Evolutionary conservation across 2,113 vertebrate genomes (phyloP).

Genomic region (Cettia cetti): DNA sequence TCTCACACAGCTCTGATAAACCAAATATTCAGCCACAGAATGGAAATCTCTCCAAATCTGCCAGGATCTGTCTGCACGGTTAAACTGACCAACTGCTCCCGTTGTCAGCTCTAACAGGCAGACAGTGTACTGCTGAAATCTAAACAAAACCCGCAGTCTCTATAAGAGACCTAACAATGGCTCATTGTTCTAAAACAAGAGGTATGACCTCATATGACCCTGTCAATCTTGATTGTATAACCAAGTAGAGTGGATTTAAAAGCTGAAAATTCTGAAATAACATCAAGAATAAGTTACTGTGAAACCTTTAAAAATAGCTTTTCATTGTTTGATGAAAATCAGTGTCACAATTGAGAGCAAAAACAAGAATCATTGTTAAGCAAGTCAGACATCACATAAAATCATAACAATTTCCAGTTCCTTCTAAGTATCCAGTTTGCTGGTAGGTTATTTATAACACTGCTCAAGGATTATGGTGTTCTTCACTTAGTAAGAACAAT

Average conservation of each 20-base stretch:
- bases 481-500: not conserved
- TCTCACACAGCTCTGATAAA: not conserved
- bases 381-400: not conserved
- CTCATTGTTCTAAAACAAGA: constrained; percentile 66
- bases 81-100: constrained; percentile 23
- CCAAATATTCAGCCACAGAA: constrained; percentile 3
- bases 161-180: constrained; percentile 53
- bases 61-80: constrained; percentile 29
- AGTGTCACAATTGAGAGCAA: not conserved
- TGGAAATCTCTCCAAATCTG: not conserved
- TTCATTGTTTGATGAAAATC: constrained; percentile 20
- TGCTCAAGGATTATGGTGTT: not conserved
- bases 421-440: not conserved
- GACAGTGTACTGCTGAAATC: constrained; percentile 60
- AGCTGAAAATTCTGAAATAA: constrained; percentile 46
- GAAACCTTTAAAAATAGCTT: constrained; percentile 41
- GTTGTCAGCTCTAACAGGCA: constrained; percentile 55
- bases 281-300: constrained; percentile 18
- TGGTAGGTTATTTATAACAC: not conserved
- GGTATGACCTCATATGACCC: constrained; percentile 59
- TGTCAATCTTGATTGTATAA: constrained; percentile 45
- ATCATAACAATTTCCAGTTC: not conserved
- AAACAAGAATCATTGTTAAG: not conserved
- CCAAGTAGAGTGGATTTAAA: constrained; percentile 22
- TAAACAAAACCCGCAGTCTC: constrained; percentile 66